A percentile compares a stretch with the other conserved stretches of the same genome.
These are phyloP conservation scores for Leptinotarsa lineolata DNA, from an alignment of 1,140 invertebrate genomes.

Conservation along the genomic window DNA sequence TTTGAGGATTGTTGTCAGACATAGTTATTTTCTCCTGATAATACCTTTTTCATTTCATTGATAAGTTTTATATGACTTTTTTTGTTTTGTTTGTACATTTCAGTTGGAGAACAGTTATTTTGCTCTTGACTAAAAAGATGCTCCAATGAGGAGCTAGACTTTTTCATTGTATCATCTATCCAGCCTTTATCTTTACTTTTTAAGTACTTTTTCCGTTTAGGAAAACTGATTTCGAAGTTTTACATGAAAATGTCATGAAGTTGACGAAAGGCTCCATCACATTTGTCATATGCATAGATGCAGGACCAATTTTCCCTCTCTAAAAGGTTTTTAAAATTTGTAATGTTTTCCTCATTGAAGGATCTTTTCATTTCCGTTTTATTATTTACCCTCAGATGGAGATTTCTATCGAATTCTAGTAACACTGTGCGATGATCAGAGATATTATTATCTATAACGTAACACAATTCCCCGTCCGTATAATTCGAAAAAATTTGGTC, in stretches of 20 bases:
- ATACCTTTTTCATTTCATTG: no score
- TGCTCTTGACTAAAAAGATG: background rate
- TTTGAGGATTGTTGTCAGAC: no score
- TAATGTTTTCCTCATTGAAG: conserved; percentile 8
- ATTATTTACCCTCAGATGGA: background rate
- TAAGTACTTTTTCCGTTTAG: no score
- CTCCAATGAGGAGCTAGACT: conserved; percentile 4
- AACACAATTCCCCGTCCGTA: background rate
- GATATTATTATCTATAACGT: background rate
- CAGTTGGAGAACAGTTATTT: background rate
- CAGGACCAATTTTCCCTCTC: no score
- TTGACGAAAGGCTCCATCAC: background rate
- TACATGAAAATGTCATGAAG: background rate
- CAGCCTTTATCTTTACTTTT: background rate
- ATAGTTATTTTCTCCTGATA: no score
- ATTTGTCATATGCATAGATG: no score
- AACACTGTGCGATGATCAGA: conserved; percentile 3
- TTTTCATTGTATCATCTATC: background rate
- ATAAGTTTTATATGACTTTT: background rate
- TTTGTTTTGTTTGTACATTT: no score
- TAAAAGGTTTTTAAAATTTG: no score
- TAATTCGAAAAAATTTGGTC: background rate
- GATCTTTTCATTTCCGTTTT: conserved; percentile 9
- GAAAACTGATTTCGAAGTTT: background rate
- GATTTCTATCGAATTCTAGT: no score